Percentiles rank a stretch among this genome's conserved stretches.
phyloP scores from a whole-genome alignment of 2,113 vertebrate species.

The Microcebus ravelobensis region DNA sequence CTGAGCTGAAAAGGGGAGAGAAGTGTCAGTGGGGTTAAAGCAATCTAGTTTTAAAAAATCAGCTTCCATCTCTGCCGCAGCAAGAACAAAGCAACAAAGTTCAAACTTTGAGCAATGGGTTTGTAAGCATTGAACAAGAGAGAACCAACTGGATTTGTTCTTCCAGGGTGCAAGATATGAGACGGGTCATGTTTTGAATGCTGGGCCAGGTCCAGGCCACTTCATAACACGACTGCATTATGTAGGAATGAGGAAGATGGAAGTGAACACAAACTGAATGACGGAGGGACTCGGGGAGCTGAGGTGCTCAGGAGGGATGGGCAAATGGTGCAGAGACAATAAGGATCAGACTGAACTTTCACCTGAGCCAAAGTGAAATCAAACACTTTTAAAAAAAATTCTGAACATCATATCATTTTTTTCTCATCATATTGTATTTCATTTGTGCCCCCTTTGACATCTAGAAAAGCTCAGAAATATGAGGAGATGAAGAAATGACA shows the following conservation, averaged over 20 bases:
- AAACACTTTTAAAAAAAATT: not conserved
- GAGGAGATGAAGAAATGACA: not conserved
- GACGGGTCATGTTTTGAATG: not conserved
- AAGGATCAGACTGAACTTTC: constrained; percentile 57
- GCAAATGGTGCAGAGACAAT: constrained; percentile 9
- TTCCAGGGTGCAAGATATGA: not conserved
- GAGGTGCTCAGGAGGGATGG: not conserved
- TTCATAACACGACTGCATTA: not conserved
- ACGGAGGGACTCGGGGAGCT: not conserved
- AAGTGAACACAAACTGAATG: not conserved
- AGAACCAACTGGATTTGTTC: not conserved
- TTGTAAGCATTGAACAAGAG: constrained; percentile 10
- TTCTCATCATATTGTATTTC: not conserved
- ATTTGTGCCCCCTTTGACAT: constrained; percentile 8
- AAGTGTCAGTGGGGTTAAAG: not conserved
- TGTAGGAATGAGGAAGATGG: not conserved
- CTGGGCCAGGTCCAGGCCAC: not conserved
- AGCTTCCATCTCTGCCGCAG: not conserved
- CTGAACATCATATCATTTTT: not conserved
- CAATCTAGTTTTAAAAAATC: not conserved
- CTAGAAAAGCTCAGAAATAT: not conserved
- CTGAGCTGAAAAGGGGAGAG: not conserved
- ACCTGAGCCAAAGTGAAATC: not conserved
- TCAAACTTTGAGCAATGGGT: not conserved
- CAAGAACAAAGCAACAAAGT: constrained; percentile 1